Evolutionary conservation across 2,888 invertebrate genomes (phyloP), one percentile per base, ranked within the genome.

Genomic region (Apoda limacodes): DNA sequence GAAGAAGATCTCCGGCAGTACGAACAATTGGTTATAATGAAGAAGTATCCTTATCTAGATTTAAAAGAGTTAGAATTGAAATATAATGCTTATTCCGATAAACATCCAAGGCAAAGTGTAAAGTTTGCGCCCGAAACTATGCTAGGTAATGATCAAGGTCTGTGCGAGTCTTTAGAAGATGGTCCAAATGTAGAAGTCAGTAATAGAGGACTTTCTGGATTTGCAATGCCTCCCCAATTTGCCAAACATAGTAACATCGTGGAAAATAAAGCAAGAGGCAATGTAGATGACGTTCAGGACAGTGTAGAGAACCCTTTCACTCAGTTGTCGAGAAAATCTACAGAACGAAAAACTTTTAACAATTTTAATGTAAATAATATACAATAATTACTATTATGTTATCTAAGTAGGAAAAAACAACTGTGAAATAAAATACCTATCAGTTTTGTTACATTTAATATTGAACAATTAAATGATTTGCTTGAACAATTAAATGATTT

Each of bases 21-120:
- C 30, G 76, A 75, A 34, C 64, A 69, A 42, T 41, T 75, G 14
- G 76, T 80, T 6, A 68, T 78, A 9, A 70, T 67, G 68, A 80
- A 80, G 38, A 80, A 80, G 40, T 67, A 76, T 46, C 78, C 78
- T 0, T 80, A 66, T 42, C 45, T 80, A 19, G 78, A 80, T 37
- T 36, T 71, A 2, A 69, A 70, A 22, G 70, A 75, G 28, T 46
- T 74, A 9, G 68, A 74, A 32, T 43, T 55, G 25, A 68, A 64
- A 42, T 66, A 54, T 30, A 60, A 60, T 26, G 61, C 65, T 1
- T 29, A 50, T 2, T 43, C 50, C 2, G 46, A 38, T 25, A 69
- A 69, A 51, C 61, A 60, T 31, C 40, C 39, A 1, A 52, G 67
- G 17, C 62, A 71, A 32, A 70, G 60, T 42, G 35, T 53, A 5